A percentile compares a stretch with the other conserved stretches of the same genome.
Conservation (phyloP, 2,113 vertebrate species). For the Myxocyprinus asiaticus region DNA sequence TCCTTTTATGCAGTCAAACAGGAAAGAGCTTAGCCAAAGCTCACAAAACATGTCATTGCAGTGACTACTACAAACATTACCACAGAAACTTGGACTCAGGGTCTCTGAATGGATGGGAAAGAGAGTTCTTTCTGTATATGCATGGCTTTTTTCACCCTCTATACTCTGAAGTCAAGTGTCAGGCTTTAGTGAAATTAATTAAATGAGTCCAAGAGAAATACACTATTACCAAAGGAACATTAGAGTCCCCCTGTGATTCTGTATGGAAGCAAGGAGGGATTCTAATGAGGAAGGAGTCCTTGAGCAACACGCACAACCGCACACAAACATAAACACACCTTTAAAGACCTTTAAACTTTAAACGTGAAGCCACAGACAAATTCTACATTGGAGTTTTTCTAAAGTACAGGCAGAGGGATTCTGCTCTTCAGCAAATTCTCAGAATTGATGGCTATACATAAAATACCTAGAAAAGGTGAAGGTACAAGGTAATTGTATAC, state of each 20-base stretch:
- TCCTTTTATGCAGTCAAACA: conserved; percentile 48
- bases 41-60: conserved; percentile 40
- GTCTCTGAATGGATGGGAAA: background rate
- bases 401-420: too few relatives aligned
- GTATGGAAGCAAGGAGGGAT: background rate
- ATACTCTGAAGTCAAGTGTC: background rate
- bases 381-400: background rate
- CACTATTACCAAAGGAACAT: conserved; percentile 7
- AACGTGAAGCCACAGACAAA: background rate
- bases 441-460: too few relatives aligned
- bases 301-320: too few relatives aligned
- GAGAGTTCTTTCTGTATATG: conserved; percentile 7
- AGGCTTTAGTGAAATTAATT: background rate
- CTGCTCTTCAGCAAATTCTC: too few relatives aligned
- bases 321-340: background rate
- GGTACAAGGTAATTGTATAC: too few relatives aligned
- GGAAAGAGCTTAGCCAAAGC: conserved; percentile 39
- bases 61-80: conserved; percentile 35
- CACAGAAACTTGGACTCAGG: conserved; percentile 33
- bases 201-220: conserved; percentile 15
- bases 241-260: background rate
- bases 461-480: too few relatives aligned
- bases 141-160: too few relatives aligned
- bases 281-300: background rate
- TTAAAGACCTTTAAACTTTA: background rate